These are phyloP conservation scores for Typhlomys cinereus DNA, from an alignment of 2,113 vertebrate genomes.

Conservation along the genomic window DNA sequence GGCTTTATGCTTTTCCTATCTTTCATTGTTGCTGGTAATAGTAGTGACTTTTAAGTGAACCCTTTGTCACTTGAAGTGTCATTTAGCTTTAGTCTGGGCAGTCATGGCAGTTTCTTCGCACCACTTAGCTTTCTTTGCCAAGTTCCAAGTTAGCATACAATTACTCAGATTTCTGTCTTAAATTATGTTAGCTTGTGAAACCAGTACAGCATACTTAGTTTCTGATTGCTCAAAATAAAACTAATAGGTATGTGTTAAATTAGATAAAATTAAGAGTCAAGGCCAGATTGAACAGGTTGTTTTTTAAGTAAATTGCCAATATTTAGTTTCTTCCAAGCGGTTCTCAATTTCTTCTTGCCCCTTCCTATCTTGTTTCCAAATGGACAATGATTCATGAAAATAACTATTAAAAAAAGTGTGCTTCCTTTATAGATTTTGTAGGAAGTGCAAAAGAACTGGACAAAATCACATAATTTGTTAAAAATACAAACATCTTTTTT, in stretches of 20 bases:
- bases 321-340: background rate
- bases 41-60: background rate
- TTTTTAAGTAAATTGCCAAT: background rate
- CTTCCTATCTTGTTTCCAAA: background rate
- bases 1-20: background rate
- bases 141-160: constrained; percentile 74
- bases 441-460: too few relatives aligned
- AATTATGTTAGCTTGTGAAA: background rate
- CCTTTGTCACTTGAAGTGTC: constrained; percentile 19
- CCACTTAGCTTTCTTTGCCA: constrained; percentile 88
- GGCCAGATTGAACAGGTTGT: background rate
- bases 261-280: background rate
- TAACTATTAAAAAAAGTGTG: background rate
- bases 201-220: background rate
- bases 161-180: background rate
- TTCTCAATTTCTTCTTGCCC: background rate
- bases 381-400: background rate
- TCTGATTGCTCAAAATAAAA: constrained; percentile 3
- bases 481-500: background rate
- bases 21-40: constrained; percentile 28
- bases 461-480: too few relatives aligned
- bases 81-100: constrained; percentile 78
- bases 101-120: constrained; percentile 77
- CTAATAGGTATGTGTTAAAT: background rate
- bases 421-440: too few relatives aligned